A percentile compares a stretch with the other conserved stretches of the same genome.
Evolutionary conservation across 2,113 vertebrate species (phyloP).

Genomic region (Saguinus midas): DNA sequence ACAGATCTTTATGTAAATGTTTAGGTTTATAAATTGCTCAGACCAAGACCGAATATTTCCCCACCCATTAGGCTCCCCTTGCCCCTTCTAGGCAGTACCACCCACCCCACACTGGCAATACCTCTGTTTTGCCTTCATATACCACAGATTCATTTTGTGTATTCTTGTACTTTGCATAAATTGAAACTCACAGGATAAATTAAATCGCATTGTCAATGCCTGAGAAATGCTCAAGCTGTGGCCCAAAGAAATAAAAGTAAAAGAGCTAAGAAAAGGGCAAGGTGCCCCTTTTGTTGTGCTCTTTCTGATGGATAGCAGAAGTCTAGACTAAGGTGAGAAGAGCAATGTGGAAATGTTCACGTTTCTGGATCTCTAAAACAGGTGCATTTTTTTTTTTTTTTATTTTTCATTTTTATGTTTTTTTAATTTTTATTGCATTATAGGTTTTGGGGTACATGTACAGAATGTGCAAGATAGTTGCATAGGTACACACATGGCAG

Average conservation of each 20-base stretch:
- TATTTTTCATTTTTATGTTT: too few species aligned
- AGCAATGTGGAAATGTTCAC: constrained; percentile 60
- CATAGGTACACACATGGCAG: too few species aligned
- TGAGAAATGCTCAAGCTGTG: constrained; percentile 69
- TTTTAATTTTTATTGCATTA: too few species aligned
- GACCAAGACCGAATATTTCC: not conserved
- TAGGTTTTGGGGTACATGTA: too few species aligned
- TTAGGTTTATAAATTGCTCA: not conserved
- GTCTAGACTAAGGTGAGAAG: constrained; percentile 54
- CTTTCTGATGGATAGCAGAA: constrained; percentile 57
- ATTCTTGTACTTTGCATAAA: not conserved
- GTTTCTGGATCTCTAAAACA: constrained; percentile 73
- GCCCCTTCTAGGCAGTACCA: not conserved
- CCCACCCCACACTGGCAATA: not conserved
- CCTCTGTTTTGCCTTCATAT: not conserved
- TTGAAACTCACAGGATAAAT: not conserved
- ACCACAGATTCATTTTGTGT: not conserved
- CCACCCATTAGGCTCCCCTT: not conserved
- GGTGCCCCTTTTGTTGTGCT: constrained; percentile 73
- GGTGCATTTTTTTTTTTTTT: constrained; percentile 72
- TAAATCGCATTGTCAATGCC: too few species aligned
- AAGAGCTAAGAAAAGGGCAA: constrained; percentile 78
- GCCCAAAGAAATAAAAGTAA: constrained; percentile 68
- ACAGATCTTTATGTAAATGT: not conserved
- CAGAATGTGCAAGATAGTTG: too few species aligned